phyloP scores from a whole-genome alignment of 2,113 vertebrate genomes.

The Gnathonemus echidnorhynchus region DNA sequence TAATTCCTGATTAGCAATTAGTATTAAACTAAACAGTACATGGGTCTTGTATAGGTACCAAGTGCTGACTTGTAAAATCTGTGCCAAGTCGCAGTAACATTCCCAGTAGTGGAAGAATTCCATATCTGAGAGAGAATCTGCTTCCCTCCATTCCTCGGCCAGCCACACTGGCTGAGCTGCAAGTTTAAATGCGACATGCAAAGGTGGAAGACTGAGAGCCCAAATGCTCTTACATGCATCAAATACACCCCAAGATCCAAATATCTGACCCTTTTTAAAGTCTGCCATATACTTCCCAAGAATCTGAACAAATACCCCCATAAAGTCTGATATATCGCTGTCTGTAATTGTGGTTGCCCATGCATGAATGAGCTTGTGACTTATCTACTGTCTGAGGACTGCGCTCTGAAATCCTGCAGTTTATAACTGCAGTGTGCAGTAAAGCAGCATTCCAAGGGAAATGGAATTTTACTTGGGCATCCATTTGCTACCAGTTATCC shows the following conservation, averaged over 20 bases:
- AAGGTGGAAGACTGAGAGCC: background rate
- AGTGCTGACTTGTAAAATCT: background rate
- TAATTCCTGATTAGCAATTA: background rate
- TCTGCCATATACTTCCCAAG: background rate
- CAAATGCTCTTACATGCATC: background rate
- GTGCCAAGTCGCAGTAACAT: background rate
- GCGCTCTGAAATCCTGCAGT: background rate
- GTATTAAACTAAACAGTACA: background rate
- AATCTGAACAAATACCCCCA: background rate
- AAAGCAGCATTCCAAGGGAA: background rate
- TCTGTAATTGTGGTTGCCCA: background rate
- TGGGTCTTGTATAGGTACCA: background rate
- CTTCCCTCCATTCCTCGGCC: background rate
- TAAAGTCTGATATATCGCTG: background rate
- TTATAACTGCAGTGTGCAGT: background rate
- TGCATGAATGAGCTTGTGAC: background rate
- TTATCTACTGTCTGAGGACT: background rate
- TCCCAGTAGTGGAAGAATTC: background rate
- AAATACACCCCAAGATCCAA: background rate
- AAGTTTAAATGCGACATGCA: background rate
- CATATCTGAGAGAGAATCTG: background rate
- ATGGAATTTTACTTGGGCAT: background rate
- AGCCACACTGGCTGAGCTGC: background rate
- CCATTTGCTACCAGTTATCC: background rate
- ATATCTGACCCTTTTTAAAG: background rate